Base-by-base conservation (phyloP, 2,888 invertebrate genomes). In the Phrixothrix hirtus region DNA sequence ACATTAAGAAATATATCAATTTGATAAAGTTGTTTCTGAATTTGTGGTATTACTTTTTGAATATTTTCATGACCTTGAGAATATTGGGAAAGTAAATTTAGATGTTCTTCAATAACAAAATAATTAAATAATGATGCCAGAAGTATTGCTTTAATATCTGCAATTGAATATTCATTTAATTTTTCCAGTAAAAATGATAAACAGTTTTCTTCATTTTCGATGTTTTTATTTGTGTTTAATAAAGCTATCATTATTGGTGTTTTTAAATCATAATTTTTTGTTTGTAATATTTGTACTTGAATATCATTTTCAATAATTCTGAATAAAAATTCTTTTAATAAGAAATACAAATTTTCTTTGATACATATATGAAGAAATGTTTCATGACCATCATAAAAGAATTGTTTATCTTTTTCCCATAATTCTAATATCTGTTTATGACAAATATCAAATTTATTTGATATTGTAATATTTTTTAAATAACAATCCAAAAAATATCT, bases 401-500 rank as follows among this genome's bases (percentile, higher is more conserved):
- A 29, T 12, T 15, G 14, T 4, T 27, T 14, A 1, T 48, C 17
- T 2, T 34, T 3, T 30, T 30, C 9, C 12, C 25, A 37, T n/a
- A 47, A 13, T 31, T 36, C 6, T 12, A 10, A 0, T 7, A 51
- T 7, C 21, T 27, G 21, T 12, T 16, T 12, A 15, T 16, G 26
- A n/a, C 52, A 53, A 11, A 27, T 25, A 10, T 36, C 13, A 13
- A 47, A 31, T 6, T 26, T 16, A 6, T 10, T 2, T 2, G 34
- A 9, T 13, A 53, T 16, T 6, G 2, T n/a, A 13, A 13, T 7
- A 21, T 17, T 39, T 32, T 38, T 15, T 2, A 54, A 7, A 15
- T 44, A 25, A 7, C 11, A 39, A 12, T 54, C 48, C 7, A 54
- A 3, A 29, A 54, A 54, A 7, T 34, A 39, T 38, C 54, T 39